Evolutionary conservation across 2,888 invertebrate genomes (phyloP), one percentile per base, ranked within the genome.

Genomic region (Lasioglossum oenotherae): DNA sequence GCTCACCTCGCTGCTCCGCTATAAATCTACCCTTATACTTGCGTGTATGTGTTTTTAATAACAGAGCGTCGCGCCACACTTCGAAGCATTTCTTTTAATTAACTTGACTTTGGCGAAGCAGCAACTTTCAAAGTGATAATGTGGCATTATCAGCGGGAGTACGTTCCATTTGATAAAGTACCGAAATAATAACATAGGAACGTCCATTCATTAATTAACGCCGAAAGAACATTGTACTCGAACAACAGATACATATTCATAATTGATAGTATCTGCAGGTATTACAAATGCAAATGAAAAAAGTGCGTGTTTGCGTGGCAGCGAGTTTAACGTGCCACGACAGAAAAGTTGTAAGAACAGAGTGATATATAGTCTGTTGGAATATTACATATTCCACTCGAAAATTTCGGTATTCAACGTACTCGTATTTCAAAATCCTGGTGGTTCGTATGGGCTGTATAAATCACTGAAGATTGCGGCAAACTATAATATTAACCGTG

Each of bases 261-360:
- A 72, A 64, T 76, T 53, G 81, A 81, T 76, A 31, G 10, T 82
- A 82, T 80, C 82, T 5, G 19, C 0, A 23, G 19, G 6, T 5
- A 64, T 84, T 82, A 72, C 53, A 60, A 78, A 84, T 81, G 82
- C 71, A 78, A 78, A 82, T 82, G 49, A 78, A 74, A 77, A 78
- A 69, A 49, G 72, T 77, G 75, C 83, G 83, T 82, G 84, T 73
- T 75, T 53, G n/a, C 73, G 49, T 27, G 81, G 44, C 35, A 35
- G n/a, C 19, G 77, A 81, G 69, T 72, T 80, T 46, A 27, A 80
- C 53, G 41, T 53, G 19, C n/a, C 31, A 38, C 53, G 53, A 53
- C 27, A 53, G 41, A 64, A 27, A 74, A 46, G 64, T 72, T 72
- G 81, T 14, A 75, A 76, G 72, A 27, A 81, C 4, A 10, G 8